phyloP scores from a whole-genome alignment of 2,113 vertebrate genomes.

The Antidorcas marsupialis region DNA sequence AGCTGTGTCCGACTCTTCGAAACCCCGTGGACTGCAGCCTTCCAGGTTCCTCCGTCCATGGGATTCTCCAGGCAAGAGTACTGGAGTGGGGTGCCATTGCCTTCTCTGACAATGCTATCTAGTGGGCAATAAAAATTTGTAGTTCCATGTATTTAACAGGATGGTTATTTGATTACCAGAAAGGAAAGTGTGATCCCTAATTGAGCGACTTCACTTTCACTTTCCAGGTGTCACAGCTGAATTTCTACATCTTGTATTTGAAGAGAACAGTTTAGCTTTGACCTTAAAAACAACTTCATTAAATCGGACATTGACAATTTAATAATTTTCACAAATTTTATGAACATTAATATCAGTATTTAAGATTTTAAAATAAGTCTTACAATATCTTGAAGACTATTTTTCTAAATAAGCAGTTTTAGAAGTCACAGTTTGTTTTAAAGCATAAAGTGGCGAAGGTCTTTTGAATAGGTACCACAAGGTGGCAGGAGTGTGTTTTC shows the following conservation, averaged over 20 bases:
- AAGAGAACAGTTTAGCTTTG: slow-evolving; percentile 17
- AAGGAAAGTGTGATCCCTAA: background rate
- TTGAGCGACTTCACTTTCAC: too few species aligned
- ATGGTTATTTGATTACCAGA: background rate
- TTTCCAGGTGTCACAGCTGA: background rate
- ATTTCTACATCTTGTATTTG: background rate
- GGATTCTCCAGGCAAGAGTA: too few species aligned
- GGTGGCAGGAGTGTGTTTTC: slow-evolving; percentile 67
- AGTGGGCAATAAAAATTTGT: background rate
- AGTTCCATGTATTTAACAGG: background rate
- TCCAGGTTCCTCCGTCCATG: too few species aligned
- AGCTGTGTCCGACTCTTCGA: too few species aligned
- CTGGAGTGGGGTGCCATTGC: too few species aligned
- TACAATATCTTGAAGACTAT: background rate
- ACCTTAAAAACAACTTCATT: slow-evolving; percentile 16
- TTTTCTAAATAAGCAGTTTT: background rate
- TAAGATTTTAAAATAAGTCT: slow-evolving; percentile 22
- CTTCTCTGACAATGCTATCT: background rate
- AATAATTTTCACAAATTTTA: background rate
- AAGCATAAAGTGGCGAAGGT: background rate
- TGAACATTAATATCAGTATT: background rate
- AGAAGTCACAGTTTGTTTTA: background rate
- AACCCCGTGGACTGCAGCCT: too few species aligned
- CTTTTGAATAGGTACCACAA: slow-evolving; percentile 61
- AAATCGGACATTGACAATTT: background rate